Base-by-base conservation (phyloP, 2,113 vertebrate species). In the Grallaria varia region DNA sequence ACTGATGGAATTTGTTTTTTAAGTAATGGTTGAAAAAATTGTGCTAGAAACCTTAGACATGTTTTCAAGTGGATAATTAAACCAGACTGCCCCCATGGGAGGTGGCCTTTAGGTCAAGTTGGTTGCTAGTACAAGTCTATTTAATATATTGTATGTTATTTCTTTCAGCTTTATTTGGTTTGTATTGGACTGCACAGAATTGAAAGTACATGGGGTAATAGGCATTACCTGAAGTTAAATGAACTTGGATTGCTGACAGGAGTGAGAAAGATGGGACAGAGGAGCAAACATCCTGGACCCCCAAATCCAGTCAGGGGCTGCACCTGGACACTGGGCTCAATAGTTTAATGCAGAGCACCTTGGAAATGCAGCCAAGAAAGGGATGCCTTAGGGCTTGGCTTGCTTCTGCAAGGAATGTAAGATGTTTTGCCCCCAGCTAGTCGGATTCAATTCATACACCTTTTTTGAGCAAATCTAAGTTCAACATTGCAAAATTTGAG, bases 21-120 rank as follows among this genome's bases (percentile, higher is more conserved):
- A 92, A 86, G 63, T 30, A 59, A 60, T 81, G 25, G 17, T 75
- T 59, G 35, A 83, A 92, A 94, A 91, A 84, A 56, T 24, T 67
- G 17, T 60, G 28, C 75, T 90, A 2, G 4, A 96, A 92, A 93
- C 25, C 52, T 90, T 86, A 90, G 82, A 75, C 59, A 20, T 1
- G 3, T 86, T 88, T 94, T 94, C 52, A 92, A 94, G 92, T 75
- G 64, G 47, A 40, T 86, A 93, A 88, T 93, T 93, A 84, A 96
- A 96, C 24, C 39, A 2, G 1, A 77, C 25, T 59, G 30, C n/a
- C 66, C 63, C n/a, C 42, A 72, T 31, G 39, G 15, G 42, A 19
- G 20, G 22, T 75, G 87, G 84, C 56, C 87, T 93, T 92, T 52
- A 86, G 35, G 40, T 23, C 47, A 80, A 85, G 52, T 4, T 71